These are phyloP conservation scores for Rhopalosiphum nymphaeae DNA, from an alignment of 2,888 invertebrate genomes.

Conservation along the genomic window DNA sequence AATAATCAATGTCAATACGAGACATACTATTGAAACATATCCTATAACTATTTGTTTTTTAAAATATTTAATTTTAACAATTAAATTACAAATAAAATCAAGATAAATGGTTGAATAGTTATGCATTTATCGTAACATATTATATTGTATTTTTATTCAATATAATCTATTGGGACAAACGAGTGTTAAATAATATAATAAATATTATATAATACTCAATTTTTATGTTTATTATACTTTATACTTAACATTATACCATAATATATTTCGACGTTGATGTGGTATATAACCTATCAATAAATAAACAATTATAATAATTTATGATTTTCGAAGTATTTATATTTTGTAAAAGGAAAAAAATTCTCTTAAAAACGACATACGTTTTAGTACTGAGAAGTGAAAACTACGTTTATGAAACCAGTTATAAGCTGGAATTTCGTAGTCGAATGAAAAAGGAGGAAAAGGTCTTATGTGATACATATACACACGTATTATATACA, in stretches of 20 bases:
- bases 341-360: not conserved
- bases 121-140: not conserved
- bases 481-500: not conserved
- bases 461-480: constrained; percentile 1
- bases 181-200: not conserved
- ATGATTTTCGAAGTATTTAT: not conserved
- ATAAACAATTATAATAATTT: not conserved
- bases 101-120: not conserved
- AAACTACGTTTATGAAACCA: not conserved
- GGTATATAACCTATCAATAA: not conserved
- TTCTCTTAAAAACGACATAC: not conserved
- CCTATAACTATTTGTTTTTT: not conserved
- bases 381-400: not conserved
- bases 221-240: not conserved
- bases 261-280: not conserved
- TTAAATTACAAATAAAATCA: not conserved
- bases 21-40: no score
- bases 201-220: no score
- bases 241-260: not conserved
- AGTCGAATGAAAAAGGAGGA: not conserved
- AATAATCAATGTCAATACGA: no score
- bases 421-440: not conserved
- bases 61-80: not conserved
- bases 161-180: not conserved
- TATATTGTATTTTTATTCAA: not conserved